These are phyloP conservation scores for Bungarus multicinctus DNA, from an alignment of 2,113 vertebrate species.

Conservation along the genomic window DNA sequence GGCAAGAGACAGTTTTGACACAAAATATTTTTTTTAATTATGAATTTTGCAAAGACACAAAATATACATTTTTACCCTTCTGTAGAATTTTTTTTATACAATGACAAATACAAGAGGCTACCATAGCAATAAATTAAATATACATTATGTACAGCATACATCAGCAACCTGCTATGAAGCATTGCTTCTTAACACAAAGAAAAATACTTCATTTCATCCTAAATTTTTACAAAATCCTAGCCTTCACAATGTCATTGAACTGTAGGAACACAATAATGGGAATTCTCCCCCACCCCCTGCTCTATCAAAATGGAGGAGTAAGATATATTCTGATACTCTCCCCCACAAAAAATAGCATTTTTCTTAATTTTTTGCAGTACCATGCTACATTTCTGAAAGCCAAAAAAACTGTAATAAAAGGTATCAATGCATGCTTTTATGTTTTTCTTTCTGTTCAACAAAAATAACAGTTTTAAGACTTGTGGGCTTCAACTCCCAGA, in stretches of 20 bases:
- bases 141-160: slow-evolving; percentile 82
- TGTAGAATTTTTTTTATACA: slow-evolving; percentile 77
- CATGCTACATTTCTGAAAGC: slow-evolving; percentile 43
- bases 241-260: slow-evolving; percentile 6
- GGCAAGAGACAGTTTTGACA: slow-evolving; percentile 59
- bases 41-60: slow-evolving; percentile 83
- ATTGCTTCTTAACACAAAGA: slow-evolving; percentile 60
- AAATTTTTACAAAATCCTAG: slow-evolving; percentile 38
- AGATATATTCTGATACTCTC: not conserved
- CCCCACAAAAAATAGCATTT: slow-evolving; percentile 31
- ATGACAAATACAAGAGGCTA: slow-evolving; percentile 78
- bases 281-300: not conserved
- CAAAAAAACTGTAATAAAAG: not conserved
- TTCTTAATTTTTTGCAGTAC: slow-evolving; percentile 3
- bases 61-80: slow-evolving; percentile 80
- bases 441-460: not conserved
- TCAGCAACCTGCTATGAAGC: slow-evolving; percentile 69
- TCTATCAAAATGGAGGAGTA: not conserved
- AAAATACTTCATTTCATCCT: slow-evolving; percentile 40
- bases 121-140: slow-evolving; percentile 84
- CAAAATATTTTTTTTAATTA: slow-evolving; percentile 85
- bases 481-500: no score
- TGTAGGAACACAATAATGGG: not conserved
- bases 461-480: not conserved
- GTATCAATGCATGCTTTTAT: slow-evolving; percentile 46